Evolutionary conservation across 1,140 invertebrate genomes (phyloP).

Genomic region (Zaprionus taronus): DNA sequence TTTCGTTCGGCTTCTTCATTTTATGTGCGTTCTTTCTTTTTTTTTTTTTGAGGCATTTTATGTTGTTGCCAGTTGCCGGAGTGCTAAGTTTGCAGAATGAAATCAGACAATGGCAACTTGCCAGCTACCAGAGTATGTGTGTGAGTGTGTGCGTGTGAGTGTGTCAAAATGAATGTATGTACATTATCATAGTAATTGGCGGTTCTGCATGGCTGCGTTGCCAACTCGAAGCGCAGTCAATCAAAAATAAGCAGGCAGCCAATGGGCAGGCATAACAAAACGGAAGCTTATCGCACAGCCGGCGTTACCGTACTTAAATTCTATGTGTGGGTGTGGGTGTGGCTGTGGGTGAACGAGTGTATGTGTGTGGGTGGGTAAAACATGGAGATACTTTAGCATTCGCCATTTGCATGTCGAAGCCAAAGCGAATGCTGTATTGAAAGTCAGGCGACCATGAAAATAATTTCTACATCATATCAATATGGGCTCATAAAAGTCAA

Average conservation of each 20-base stretch:
- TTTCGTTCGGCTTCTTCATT: background rate
- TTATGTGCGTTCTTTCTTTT: slow-evolving; percentile 47
- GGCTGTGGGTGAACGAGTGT: background rate
- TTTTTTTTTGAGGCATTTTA: slow-evolving; percentile 27
- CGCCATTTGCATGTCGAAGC: slow-evolving; percentile 60
- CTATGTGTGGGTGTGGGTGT: background rate
- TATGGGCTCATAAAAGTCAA: slow-evolving; percentile 72
- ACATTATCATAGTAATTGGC: slow-evolving; percentile 56
- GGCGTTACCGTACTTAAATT: slow-evolving; percentile 39
- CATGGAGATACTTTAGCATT: background rate
- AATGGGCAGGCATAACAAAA: slow-evolving; percentile 57
- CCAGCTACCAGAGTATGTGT: slow-evolving; percentile 14
- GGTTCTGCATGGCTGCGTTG: slow-evolving; percentile 41
- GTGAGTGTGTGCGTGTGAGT: slow-evolving; percentile 8
- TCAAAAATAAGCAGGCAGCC: slow-evolving; percentile 63
- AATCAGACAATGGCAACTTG: slow-evolving; percentile 66
- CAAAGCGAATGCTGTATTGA: slow-evolving; percentile 33
- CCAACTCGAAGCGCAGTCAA: slow-evolving; percentile 67
- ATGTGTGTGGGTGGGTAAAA: background rate
- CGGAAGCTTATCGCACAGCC: slow-evolving; percentile 69
- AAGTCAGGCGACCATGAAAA: slow-evolving; percentile 74
- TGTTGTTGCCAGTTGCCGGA: slow-evolving; percentile 37
- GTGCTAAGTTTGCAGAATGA: slow-evolving; percentile 59
- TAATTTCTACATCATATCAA: slow-evolving; percentile 63
- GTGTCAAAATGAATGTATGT: slow-evolving; percentile 32